Conservation (phyloP, 2,888 invertebrate genomes). For the Drosophila seclusa region DNA sequence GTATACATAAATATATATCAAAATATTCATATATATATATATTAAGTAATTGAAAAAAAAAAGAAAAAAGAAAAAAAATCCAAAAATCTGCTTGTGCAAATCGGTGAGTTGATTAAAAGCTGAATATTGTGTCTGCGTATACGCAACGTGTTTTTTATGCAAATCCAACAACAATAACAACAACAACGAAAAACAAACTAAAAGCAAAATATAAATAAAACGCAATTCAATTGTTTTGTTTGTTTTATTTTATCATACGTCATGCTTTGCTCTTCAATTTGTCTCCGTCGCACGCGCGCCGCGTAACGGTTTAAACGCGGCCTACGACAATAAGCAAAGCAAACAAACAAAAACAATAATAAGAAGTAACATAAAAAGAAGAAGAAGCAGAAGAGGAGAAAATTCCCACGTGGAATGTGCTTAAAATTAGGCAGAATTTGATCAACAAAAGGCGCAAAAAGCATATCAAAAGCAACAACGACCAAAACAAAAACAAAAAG, state of each 20-base stretch:
- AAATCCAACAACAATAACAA: conserved; percentile 11
- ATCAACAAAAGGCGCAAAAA: conserved; percentile 35
- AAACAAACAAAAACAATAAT: conserved; percentile 24
- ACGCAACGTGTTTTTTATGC: conserved; percentile 47
- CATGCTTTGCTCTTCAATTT: conserved; percentile 31
- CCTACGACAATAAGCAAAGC: conserved; percentile 62
- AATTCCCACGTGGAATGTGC: conserved; percentile 29
- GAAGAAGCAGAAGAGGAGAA: conserved; percentile 9
- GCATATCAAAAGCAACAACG: conserved; percentile 44
- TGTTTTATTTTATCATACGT: conserved; percentile 19
- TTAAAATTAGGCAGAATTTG: conserved; percentile 26
- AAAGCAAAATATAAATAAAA: conserved; percentile 7
- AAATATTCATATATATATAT: conserved; percentile 20
- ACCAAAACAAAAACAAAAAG: conserved; percentile 31
- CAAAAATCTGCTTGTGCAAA: conserved; percentile 21
- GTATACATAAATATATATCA: conserved; percentile 7
- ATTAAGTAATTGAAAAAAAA: conserved; percentile 26
- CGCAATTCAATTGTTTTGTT: conserved; percentile 18
- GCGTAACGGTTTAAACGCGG: conserved; percentile 45
- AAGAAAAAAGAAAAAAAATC: neutral
- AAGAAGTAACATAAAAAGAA: conserved; percentile 6
- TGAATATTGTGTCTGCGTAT: conserved; percentile 44
- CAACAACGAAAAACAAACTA: conserved; percentile 9
- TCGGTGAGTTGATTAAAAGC: conserved; percentile 33
- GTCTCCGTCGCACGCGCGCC: conserved; percentile 34